Evolutionary conservation across 1,140 invertebrate species (phyloP), one percentile per base, ranked within the genome.

Genomic region (Dolichoris vasculosae): DNA sequence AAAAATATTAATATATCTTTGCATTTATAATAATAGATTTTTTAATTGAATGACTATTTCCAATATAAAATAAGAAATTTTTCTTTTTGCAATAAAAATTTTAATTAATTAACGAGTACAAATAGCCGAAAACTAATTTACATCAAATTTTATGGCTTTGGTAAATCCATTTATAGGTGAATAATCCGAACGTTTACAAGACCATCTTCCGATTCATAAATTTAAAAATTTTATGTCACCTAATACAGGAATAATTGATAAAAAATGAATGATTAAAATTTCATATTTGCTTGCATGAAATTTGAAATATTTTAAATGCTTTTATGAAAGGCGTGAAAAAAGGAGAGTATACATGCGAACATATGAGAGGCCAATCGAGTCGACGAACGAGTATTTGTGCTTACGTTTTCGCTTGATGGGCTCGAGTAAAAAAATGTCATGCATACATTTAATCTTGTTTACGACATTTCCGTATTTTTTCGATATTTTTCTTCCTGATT

Each of bases 371-470:
- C 40, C 40, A 76, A 9, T 9, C 4, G 46, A 83, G 51, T 64
- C n/a, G 30, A 76, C 3, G 51, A 83, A 76, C 73, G 55, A 13
- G 38, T 83, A 69, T 76, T 76, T 75, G 32, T 26, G 8, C 6
- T 46, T 81, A 79, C 32, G 7, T 51, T 71, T 48, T 51, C 7
- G 38, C 30, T 46, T 20, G 40, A 64, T 48, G 59, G 80, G 46
- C 4, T 55, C 30, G n/a, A 35, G 30, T 30, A 11, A 40, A 73
- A 82, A 82, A 82, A 82, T 55, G 32, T 55, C 69, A n/a, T 43
- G 48, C 67, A 73, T 64, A 64, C 26, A 32, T 67, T 82, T 82
- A 71, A 71, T 69, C 20, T 38, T 15, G 51, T 55, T 83, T 59
- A 83, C 32, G 81, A 75, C 35, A 73, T n/a, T 55, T 69, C 46